Base-by-base conservation (phyloP, 2,113 vertebrate species). In the Vicugna pacos region DNA sequence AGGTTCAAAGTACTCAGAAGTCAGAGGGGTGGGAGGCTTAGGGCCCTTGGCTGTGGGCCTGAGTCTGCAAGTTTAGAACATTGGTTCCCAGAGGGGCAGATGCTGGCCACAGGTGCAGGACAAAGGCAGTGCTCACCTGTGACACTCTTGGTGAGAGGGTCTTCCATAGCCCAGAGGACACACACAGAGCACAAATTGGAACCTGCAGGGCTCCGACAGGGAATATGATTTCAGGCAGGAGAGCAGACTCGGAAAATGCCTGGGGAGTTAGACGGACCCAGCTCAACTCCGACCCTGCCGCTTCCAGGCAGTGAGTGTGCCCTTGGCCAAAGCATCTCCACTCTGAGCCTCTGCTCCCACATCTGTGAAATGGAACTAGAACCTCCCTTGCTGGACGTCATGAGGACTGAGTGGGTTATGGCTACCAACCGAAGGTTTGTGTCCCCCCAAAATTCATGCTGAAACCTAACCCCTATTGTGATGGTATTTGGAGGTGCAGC, bases 1-100 rank as follows among this genome's bases (percentile, higher is more conserved):
- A 85, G 30, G 79, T 96, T 90, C 35, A 38, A 20, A 81, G 67
- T 65, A 60, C 50, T 97, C 86, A 56, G 62, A 93, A 93, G 97
- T 89, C 95, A 94, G 50, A 60, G 82, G 50, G 17, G 75, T 50
- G 48, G 81, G 54, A 64, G 69, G 56, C 56, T 94, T 60, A 2
- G 8, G 67, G 72, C 73, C 82, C 72, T 64, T 88, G 88, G 73
- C 82, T 28, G 2, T 77, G 54, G 70, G 80, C 17, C 70, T 81
- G 95, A 87, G 84, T 89, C 60, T 88, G 30, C 35, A 82, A 65
- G 86, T 89, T 86, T 50, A 91, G 86, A 72, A 73, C 70, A 8
- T 88, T 17, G 12, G 42, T 38, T 89, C 69, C 91, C 62, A 22
- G 64, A 35, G 26, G 77, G 72, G 24, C 20, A 52, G 67, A 11